phyloP scores from a whole-genome alignment of 2,797 vertebrate species.

The Aplochiton taeniatus region DNA sequence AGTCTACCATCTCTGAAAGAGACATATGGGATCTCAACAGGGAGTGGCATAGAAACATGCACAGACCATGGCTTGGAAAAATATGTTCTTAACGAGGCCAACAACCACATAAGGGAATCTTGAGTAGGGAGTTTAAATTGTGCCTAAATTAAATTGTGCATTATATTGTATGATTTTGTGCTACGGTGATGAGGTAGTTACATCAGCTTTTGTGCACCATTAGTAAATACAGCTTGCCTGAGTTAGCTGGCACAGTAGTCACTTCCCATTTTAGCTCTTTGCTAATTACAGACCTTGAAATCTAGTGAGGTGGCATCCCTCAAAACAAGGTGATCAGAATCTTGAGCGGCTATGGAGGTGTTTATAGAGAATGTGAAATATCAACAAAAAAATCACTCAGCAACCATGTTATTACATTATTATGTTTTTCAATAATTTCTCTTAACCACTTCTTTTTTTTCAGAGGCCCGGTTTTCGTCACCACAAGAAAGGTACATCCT shows the following conservation, averaged over 20 bases:
- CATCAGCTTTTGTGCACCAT: slow-evolving; percentile 32
- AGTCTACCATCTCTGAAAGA: slow-evolving; percentile 47
- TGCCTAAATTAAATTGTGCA: too few relatives aligned
- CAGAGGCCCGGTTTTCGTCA: slow-evolving; percentile 69
- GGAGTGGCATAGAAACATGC: slow-evolving; percentile 30
- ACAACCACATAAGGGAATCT: background rate
- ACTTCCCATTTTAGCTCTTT: slow-evolving; percentile 39
- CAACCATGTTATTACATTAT: slow-evolving; percentile 13
- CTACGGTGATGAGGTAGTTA: slow-evolving; percentile 31
- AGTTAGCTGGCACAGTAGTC: slow-evolving; percentile 41
- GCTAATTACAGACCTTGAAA: slow-evolving; percentile 43
- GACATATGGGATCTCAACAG: slow-evolving; percentile 49
- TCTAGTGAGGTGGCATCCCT: too few relatives aligned
- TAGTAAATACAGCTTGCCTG: slow-evolving; percentile 42
- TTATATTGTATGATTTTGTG: background rate
- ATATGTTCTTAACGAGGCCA: slow-evolving; percentile 1
- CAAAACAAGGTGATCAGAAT: too few relatives aligned
- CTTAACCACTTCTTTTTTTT: background rate
- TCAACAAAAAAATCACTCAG: background rate
- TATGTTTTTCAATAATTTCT: background rate
- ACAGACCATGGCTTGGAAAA: slow-evolving; percentile 19
- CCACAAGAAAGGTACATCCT: slow-evolving; percentile 69
- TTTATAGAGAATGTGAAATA: background rate
- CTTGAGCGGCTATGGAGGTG: too few relatives aligned
- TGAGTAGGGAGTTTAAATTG: background rate